phyloP scores from a whole-genome alignment of 2,888 invertebrate species.

The Chaetogeoica ovagalla region DNA sequence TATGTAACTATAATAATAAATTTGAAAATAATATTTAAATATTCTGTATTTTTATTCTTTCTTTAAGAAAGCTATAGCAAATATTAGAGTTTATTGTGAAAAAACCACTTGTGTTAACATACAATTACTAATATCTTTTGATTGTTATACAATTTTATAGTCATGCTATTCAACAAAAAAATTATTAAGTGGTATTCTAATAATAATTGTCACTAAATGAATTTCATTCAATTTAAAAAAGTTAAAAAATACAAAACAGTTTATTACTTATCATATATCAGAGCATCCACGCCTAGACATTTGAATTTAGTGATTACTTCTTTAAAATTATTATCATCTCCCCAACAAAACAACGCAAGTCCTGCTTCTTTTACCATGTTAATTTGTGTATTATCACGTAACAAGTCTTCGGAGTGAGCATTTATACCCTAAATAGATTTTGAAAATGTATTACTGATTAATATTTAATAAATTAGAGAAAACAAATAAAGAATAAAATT shows the following conservation, averaged over 20 bases:
- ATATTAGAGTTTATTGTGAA: too few relatives aligned
- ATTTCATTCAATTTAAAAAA: not conserved
- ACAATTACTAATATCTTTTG: too few relatives aligned
- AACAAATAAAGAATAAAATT: too few relatives aligned
- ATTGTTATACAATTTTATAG: not conserved
- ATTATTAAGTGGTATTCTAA: not conserved
- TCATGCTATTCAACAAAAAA: not conserved
- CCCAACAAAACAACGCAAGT: conserved; percentile 94
- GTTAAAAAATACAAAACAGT: conserved; percentile 53
- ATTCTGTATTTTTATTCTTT: too few relatives aligned
- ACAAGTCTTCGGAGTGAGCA: conserved; percentile 88
- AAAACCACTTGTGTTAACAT: too few relatives aligned
- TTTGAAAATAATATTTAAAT: too few relatives aligned
- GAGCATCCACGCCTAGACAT: conserved; percentile 87
- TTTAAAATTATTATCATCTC: conserved; percentile 90
- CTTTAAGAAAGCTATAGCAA: too few relatives aligned
- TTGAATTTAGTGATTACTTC: conserved; percentile 84
- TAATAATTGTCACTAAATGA: not conserved
- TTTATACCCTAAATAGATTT: conserved; percentile 70
- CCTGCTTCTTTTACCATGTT: conserved; percentile 77
- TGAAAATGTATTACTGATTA: too few relatives aligned
- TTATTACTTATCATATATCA: conserved; percentile 87
- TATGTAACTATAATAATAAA: too few relatives aligned
- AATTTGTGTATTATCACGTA: conserved; percentile 81
- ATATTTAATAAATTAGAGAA: too few relatives aligned